Conservation (phyloP, 2,888 invertebrate species). For the Hybos culiciformis region DNA sequence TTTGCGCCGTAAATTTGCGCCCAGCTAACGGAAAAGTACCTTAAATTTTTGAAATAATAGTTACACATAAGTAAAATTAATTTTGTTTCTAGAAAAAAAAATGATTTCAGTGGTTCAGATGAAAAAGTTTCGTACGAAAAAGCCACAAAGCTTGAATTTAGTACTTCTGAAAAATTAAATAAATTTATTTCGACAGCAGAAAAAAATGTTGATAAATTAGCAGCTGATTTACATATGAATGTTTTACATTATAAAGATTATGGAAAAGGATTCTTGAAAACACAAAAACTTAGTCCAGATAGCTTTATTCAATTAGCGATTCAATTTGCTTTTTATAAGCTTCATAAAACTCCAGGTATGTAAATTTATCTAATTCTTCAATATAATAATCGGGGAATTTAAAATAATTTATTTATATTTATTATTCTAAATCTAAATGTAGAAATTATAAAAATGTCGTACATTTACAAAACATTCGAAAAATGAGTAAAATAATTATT, state of each 20-base stretch:
- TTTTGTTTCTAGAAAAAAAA: conserved; percentile 36
- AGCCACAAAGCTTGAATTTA: conserved; percentile 38
- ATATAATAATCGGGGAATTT: background rate
- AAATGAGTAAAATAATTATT: too few relatives aligned
- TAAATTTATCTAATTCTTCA: background rate
- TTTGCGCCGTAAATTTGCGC: too few relatives aligned
- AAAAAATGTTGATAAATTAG: conserved; percentile 52
- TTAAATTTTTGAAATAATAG: background rate
- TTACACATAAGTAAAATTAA: conserved; percentile 14
- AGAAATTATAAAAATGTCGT: too few relatives aligned
- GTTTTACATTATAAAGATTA: conserved; percentile 66
- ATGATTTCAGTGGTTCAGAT: conserved; percentile 26
- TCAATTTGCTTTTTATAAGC: conserved; percentile 77
- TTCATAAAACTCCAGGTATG: conserved; percentile 23
- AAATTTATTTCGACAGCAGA: conserved; percentile 48
- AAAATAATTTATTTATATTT: background rate
- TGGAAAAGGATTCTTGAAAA: conserved; percentile 80
- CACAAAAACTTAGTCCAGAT: conserved; percentile 80
- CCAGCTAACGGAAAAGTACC: too few relatives aligned
- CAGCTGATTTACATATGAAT: conserved; percentile 60
- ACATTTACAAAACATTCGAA: too few relatives aligned
- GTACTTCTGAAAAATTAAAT: conserved; percentile 38
- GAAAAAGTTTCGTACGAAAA: conserved; percentile 25
- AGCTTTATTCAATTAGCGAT: conserved; percentile 91
- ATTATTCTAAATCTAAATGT: background rate